phyloP scores from a whole-genome alignment of 2,113 vertebrate species.

The Embiotoca jacksoni region DNA sequence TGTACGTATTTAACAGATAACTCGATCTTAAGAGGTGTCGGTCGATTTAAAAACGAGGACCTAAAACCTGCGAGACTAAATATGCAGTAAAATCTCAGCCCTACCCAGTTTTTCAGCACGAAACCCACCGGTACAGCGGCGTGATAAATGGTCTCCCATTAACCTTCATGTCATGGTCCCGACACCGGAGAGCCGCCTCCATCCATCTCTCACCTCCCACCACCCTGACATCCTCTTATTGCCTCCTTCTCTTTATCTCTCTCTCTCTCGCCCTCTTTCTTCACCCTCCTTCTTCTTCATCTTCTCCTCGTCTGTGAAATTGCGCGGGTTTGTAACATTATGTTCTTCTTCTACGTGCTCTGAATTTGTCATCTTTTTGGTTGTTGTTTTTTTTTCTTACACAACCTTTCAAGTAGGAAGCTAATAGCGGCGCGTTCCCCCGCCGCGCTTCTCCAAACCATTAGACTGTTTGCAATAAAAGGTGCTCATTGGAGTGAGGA shows the following conservation, averaged over 20 bases:
- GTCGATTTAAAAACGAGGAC: not conserved
- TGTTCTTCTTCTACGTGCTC: not conserved
- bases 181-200: slow-evolving; percentile 56
- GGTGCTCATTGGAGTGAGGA: slow-evolving; percentile 44
- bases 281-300: not conserved
- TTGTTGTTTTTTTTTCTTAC: slow-evolving; percentile 11
- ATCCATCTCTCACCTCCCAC: slow-evolving; percentile 58
- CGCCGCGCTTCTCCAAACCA: slow-evolving; percentile 22
- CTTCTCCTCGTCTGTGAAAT: not conserved
- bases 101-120: not conserved
- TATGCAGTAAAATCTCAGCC: not conserved
- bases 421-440: slow-evolving; percentile 1
- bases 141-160: slow-evolving; percentile 69
- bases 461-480: slow-evolving; percentile 27
- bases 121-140: not conserved
- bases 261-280: not conserved
- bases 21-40: no score
- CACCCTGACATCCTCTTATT: slow-evolving; percentile 52
- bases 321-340: not conserved
- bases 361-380: not conserved
- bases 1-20: no score
- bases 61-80: slow-evolving; percentile 5
- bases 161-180: slow-evolving; percentile 63
- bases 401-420: not conserved
- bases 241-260: slow-evolving; percentile 19